Conservation (phyloP, 2,888 invertebrate genomes). For the Sarcophaga carnaria region DNA sequence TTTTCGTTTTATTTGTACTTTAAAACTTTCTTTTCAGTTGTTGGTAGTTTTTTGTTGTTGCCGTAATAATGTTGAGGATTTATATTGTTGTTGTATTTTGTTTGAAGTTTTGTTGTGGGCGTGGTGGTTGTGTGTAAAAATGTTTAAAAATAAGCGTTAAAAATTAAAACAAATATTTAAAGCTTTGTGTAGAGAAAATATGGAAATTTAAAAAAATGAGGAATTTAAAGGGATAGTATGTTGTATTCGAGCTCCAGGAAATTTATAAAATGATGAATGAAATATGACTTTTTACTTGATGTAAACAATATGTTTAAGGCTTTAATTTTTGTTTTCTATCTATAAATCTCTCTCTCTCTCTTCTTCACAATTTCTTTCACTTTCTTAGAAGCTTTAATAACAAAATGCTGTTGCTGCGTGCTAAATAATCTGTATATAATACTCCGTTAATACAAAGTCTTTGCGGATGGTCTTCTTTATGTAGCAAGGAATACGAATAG, state of each 20-base stretch:
- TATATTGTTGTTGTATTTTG: constrained; percentile 62
- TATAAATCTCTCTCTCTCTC: constrained; percentile 36
- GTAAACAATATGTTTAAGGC: constrained; percentile 64
- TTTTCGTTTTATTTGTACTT: constrained; percentile 79
- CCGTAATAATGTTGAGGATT: constrained; percentile 65
- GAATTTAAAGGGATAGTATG: constrained; percentile 73
- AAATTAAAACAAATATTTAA: constrained; percentile 62
- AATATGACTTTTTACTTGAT: constrained; percentile 50
- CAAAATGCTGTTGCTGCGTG: constrained; percentile 68
- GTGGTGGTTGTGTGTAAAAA: constrained; percentile 62
- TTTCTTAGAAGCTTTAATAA: constrained; percentile 37
- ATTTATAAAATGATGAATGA: constrained; percentile 47
- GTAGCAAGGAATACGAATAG: constrained; percentile 44
- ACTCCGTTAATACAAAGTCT: constrained; percentile 47
- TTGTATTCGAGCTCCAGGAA: constrained; percentile 70
- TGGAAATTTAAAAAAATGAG: constrained; percentile 72
- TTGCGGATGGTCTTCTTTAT: constrained; percentile 23
- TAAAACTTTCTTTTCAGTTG: constrained; percentile 80
- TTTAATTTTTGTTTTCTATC: constrained; percentile 60
- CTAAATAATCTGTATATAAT: constrained; percentile 53
- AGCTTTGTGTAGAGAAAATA: constrained; percentile 55
- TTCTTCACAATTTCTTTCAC: constrained; percentile 31
- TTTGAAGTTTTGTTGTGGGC: constrained; percentile 70
- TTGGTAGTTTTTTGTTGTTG: constrained; percentile 74
- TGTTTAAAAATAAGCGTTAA: constrained; percentile 44